Evolutionary conservation across 2,797 vertebrate species (phyloP), one percentile per base, ranked within the genome.

Genomic region (Danio choprae): DNA sequence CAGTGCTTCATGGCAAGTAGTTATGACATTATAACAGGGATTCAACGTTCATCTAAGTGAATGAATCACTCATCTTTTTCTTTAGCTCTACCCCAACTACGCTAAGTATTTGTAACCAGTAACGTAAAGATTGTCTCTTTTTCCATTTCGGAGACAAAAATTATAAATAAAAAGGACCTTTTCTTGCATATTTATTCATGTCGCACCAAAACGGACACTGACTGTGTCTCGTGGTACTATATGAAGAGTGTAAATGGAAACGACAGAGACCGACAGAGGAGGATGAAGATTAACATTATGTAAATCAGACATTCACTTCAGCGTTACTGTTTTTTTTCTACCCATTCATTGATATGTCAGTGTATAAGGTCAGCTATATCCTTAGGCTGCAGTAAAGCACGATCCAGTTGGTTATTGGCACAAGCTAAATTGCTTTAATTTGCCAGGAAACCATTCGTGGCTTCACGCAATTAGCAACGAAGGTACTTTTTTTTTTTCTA

Each of bases 1-100:
- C 92, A 92, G 93, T 94, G 93, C 93, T 91, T 89, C 87, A 93
- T 90, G 53, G 84, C 77, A 84, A 84, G 89, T 92, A 92, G 88
- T 92, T 88, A 88, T 91, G 87, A 88, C 75, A 77, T 74, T 84
- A 85, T 87, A 91, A 87, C 90, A 74, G 87, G 85, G 88, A 88
- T 84, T 83, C 84, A 63, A 87, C 88, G 88, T 93, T 88, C 86
- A 91, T 87, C 86, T 87, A 89, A 90, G 56, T 78, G 38, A 56
- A 68, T 41, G 69, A 83, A 80, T 88, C 90, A 88, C 63, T 84
- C 48, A 5, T 63, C 62, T 76, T 9, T 64, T 53, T n/a, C 72
- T 60, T 41, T 75, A 22, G 20, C 72, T 83, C 76, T 83, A 77
- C 36, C 59, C 46, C 38, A 81, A 59, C 75, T 68, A 58, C 72